These are phyloP conservation scores for Neolamprologus fasciatus DNA, from an alignment of 2,113 vertebrate species.

Conservation along the genomic window DNA sequence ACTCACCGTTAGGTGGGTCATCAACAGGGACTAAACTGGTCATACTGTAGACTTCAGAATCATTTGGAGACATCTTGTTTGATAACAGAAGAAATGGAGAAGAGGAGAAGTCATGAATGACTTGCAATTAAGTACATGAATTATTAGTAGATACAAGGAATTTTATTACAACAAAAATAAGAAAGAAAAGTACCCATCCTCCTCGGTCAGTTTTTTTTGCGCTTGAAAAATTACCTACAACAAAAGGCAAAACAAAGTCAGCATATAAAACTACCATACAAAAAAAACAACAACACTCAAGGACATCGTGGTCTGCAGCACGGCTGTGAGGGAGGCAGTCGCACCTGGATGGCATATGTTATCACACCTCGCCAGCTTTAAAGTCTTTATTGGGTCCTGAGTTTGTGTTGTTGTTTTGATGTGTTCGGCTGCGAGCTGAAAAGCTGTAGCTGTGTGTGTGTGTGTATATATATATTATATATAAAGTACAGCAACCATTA, in stretches of 20 bases:
- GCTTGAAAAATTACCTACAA: background rate
- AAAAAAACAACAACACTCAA: background rate
- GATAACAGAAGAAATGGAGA: background rate
- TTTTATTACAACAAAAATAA: background rate
- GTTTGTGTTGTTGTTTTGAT: background rate
- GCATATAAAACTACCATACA: background rate
- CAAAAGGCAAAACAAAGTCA: background rate
- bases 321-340: background rate
- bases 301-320: background rate
- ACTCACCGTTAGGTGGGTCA: background rate
- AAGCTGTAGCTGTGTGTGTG: background rate
- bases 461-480: fast-evolving
- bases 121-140: background rate
- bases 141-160: background rate
- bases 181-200: background rate
- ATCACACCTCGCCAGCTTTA: background rate
- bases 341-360: background rate
- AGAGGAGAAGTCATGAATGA: background rate
- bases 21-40: background rate
- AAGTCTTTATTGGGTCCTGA: background rate
- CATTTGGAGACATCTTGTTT: background rate
- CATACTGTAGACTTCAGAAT: background rate
- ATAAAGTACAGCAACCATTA: background rate
- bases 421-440: background rate
- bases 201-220: background rate